Evolutionary conservation across 2,888 invertebrate species (phyloP).

Genomic region (Archaeoteleia sp.): DNA sequence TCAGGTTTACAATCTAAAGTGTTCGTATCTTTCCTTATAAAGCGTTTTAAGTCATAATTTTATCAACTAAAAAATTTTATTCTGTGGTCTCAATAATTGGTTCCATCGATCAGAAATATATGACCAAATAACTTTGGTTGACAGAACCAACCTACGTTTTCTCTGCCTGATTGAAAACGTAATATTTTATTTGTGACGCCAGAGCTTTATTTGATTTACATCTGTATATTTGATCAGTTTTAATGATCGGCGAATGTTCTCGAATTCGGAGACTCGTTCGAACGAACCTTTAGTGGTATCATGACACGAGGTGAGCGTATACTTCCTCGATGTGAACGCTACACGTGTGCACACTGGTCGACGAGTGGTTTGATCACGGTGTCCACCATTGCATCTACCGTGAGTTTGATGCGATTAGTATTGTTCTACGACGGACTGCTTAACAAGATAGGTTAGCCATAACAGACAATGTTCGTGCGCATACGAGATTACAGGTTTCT

Average conservation of each 20-base stretch:
- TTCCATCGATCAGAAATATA: no score
- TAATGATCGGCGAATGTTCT: slow-evolving; percentile 23
- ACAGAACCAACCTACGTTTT: no score
- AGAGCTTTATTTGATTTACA: no score
- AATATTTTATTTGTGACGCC: no score
- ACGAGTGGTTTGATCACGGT: slow-evolving; percentile 51
- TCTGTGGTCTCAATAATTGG: no score
- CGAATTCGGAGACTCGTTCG: slow-evolving; percentile 31
- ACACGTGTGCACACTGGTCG: slow-evolving; percentile 34
- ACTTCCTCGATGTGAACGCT: slow-evolving; percentile 32
- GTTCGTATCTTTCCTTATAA: no score
- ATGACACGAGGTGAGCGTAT: slow-evolving; percentile 24
- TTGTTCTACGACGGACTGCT: slow-evolving; percentile 62
- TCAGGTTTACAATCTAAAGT: no score
- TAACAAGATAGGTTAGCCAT: slow-evolving; percentile 61
- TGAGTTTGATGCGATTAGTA: slow-evolving; percentile 66
- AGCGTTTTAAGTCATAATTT: no score
- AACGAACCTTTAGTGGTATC: slow-evolving; percentile 23
- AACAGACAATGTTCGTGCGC: slow-evolving; percentile 56
- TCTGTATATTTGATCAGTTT: slow-evolving; percentile 18
- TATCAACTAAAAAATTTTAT: no score
- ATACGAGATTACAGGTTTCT: slow-evolving; percentile 29
- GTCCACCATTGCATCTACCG: slow-evolving; percentile 52
- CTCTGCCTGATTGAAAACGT: no score
- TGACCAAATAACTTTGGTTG: no score